These are phyloP conservation scores for Smittia sp. DNA, from an alignment of 2,888 invertebrate genomes.

Conservation along the genomic window DNA sequence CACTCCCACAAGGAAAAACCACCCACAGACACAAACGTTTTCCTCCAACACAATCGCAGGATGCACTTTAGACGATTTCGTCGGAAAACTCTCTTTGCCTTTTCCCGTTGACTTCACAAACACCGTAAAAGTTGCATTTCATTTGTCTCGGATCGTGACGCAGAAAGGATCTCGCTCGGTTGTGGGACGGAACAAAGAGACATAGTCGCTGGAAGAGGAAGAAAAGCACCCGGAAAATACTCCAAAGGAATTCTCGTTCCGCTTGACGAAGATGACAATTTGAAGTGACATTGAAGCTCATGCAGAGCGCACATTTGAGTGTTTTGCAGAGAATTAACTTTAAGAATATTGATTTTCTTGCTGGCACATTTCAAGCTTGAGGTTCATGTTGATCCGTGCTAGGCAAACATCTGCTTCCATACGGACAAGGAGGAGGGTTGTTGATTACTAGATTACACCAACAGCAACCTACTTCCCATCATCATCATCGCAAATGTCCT, in stretches of 20 bases:
- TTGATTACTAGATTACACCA: too few species aligned
- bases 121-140: slow-evolving; percentile 26
- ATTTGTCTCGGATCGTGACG: slow-evolving; percentile 32
- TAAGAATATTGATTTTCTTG: slow-evolving; percentile 39
- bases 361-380: neutral
- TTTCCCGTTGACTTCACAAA: neutral
- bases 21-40: neutral
- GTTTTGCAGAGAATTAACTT: neutral
- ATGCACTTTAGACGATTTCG: slow-evolving; percentile 37
- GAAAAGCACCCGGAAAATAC: neutral
- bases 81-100: neutral
- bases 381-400: neutral
- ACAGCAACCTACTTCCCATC: slow-evolving; percentile 3
- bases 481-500: slow-evolving; percentile 1
- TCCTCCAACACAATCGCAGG: slow-evolving; percentile 22
- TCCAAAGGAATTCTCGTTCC: neutral
- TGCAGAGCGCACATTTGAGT: neutral
- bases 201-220: slow-evolving; percentile 18
- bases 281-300: slow-evolving; percentile 30
- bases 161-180: neutral
- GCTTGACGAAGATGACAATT: slow-evolving; percentile 23
- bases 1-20: neutral
- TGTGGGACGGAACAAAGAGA: neutral
- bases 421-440: neutral
- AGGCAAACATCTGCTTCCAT: neutral